Evolutionary conservation across 2,113 vertebrate species (phyloP), one percentile per base, ranked within the genome.

Genomic region (Microcebus murinus): DNA sequence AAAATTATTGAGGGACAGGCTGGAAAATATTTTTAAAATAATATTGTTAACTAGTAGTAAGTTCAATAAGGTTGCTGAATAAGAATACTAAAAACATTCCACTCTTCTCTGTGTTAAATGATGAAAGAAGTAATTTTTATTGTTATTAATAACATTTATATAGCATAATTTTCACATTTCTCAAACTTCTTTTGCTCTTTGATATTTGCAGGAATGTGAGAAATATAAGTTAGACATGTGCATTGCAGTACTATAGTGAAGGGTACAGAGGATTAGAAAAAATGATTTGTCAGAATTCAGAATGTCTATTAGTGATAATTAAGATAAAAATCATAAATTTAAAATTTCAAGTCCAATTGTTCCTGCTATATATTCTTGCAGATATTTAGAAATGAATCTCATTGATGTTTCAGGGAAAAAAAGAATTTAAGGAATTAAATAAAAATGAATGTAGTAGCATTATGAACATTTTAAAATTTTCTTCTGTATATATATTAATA

Each of bases 21-120:
- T 76, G 70, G 36, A 90, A 95, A 92, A 25, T 57, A 93, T 71
- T 87, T 96, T 7, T 36, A 82, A 67, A 70, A 77, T 90, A 89
- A 59, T 88, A 93, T 39, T 70, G 1, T 48, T 42, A 93, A 86
- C 10, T 57, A 86, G 5, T 81, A 67, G 3, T 12, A 95, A 86
- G 14, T 79, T 85, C 27, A 76, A 8, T 31, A 80, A 91, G 12
- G 29, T 79, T 76, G 50, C 31, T 71, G 25, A 91, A 34, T 48
- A 88, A 63, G 11, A 90, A 80, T 57, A 65, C 12, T 57, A 84
- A 84, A 80, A 70, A 63, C 25, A 85, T 21, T 36, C 25, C 0
- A 45, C 36, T 9, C 4, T 70, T 59, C 13, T 79, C 34, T 74
- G 3, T 20, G 70, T 85, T 57, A 84, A n/a, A 48, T 63, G 89